Evolutionary conservation across 2,113 vertebrate species (phyloP).

Genomic region (Acrocephalus kingi): DNA sequence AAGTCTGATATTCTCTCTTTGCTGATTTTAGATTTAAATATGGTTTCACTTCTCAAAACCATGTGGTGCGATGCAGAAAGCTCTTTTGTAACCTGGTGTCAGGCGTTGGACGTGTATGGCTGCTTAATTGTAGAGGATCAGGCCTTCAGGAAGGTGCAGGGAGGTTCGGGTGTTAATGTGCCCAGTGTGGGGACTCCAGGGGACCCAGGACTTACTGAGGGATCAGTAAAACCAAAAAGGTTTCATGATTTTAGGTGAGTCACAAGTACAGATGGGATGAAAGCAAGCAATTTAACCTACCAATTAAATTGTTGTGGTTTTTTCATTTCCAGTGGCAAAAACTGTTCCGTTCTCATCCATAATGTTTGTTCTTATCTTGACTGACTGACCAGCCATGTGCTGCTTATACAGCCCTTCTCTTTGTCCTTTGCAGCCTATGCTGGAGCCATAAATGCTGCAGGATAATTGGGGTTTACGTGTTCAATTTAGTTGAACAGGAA

Average conservation of each 20-base stretch:
- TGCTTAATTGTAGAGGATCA: background rate
- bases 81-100: background rate
- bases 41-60: background rate
- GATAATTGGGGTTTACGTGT: background rate
- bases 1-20: background rate
- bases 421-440: background rate
- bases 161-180: accelerated
- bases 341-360: background rate
- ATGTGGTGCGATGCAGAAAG: background rate
- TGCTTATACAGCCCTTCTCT: background rate
- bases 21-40: background rate
- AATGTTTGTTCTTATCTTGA: background rate
- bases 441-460: background rate
- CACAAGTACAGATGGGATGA: background rate
- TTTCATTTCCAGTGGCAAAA: background rate
- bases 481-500: background rate
- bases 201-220: background rate
- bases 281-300: background rate
- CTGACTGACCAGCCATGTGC: background rate
- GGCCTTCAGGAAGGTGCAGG: accelerated
- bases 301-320: background rate
- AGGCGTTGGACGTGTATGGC: background rate
- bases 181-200: accelerated
- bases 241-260: background rate
- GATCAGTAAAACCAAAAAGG: background rate